These are phyloP conservation scores for Corbicula japonica DNA, from an alignment of 2,888 invertebrate genomes.

Conservation along the genomic window DNA sequence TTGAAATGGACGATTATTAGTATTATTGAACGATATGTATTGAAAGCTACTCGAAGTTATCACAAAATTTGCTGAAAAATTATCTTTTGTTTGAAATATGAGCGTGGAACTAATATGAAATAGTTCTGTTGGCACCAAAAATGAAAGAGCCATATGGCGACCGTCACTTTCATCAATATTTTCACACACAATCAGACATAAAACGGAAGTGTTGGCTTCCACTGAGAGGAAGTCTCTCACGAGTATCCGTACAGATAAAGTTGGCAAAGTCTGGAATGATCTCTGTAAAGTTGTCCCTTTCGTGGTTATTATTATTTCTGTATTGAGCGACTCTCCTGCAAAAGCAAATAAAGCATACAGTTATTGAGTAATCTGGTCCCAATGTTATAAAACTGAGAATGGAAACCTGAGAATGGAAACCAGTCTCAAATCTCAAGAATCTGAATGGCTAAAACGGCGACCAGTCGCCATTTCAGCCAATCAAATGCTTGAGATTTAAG, in stretches of 20 bases:
- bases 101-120: constrained; percentile 40
- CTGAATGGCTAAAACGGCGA: too few relatives aligned
- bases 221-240: constrained; percentile 50
- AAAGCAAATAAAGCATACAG: constrained; percentile 9
- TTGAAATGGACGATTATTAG: constrained; percentile 39
- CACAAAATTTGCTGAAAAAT: constrained; percentile 35
- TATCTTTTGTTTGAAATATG: constrained; percentile 9
- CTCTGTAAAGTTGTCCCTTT: constrained; percentile 22
- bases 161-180: constrained; percentile 27
- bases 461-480: background rate
- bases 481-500: background rate
- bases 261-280: background rate
- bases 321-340: constrained; percentile 45
- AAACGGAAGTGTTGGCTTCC: constrained; percentile 52
- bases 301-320: constrained; percentile 39
- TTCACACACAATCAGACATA: constrained; percentile 38
- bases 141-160: constrained; percentile 38
- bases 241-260: constrained; percentile 39
- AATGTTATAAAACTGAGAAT: too few relatives aligned
- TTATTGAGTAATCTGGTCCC: too few relatives aligned
- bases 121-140: constrained; percentile 49
- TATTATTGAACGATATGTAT: constrained; percentile 46
- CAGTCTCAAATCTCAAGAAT: too few relatives aligned
- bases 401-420: too few relatives aligned
- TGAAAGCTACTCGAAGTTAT: constrained; percentile 28